Percentiles rank a stretch among this genome's conserved stretches.
Evolutionary conservation across 2,113 vertebrate species (phyloP).

Genomic region (Sylvietta virens): DNA sequence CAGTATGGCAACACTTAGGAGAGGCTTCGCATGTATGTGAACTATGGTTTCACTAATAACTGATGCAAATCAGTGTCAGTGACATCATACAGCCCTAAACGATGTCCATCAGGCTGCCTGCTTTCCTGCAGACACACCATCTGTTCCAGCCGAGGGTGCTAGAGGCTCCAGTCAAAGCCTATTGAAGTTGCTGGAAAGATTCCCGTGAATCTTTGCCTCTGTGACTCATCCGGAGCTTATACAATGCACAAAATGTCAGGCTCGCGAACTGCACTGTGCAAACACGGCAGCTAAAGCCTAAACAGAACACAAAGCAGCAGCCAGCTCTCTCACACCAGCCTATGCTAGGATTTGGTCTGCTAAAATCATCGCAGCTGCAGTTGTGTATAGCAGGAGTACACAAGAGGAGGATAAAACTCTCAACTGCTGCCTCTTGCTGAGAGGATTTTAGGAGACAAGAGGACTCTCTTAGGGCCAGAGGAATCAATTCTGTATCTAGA

Average conservation of each 20-base stretch:
- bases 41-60: background rate
- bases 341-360: background rate
- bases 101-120: background rate
- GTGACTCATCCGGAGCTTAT: constrained; percentile 12
- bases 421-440: background rate
- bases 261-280: background rate
- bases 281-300: background rate
- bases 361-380: background rate
- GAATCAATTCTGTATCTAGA: background rate
- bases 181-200: background rate
- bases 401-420: background rate
- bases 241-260: background rate
- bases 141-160: background rate
- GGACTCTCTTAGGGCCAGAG: background rate
- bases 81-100: background rate
- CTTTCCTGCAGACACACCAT: background rate
- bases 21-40: background rate
- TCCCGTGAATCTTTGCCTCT: background rate
- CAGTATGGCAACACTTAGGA: background rate
- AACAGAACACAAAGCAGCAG: background rate
- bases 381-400: background rate
- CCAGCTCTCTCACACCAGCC: background rate
- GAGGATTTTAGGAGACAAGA: background rate
- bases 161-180: background rate
- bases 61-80: background rate